Conservation (phyloP, 2,797 vertebrate genomes). For the Eupleurogrammus muticus region DNA sequence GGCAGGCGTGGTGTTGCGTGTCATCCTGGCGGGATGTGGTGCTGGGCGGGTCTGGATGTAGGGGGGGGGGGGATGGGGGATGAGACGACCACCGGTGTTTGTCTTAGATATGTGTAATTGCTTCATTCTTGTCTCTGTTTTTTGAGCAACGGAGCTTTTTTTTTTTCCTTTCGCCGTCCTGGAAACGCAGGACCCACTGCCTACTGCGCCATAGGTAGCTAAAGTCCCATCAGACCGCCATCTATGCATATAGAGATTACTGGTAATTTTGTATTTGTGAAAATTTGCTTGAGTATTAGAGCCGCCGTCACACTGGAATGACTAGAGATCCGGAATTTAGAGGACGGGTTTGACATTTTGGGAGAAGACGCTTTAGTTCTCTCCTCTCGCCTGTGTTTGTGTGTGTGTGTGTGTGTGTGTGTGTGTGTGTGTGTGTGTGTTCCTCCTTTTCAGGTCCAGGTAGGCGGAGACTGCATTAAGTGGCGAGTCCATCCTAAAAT, state of each 20-base stretch:
- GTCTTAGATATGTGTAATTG: constrained; percentile 80
- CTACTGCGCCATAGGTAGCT: constrained; percentile 66
- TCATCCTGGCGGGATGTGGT: constrained; percentile 55
- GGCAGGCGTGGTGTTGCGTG: constrained; percentile 53
- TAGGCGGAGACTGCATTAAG: no score
- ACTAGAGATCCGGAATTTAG: constrained; percentile 39
- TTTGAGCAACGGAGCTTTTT: constrained; percentile 72
- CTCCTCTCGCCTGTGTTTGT: neutral
- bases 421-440: no score
- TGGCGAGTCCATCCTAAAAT: no score
- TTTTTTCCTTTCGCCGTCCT: constrained; percentile 64
- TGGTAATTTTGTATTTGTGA: constrained; percentile 73
- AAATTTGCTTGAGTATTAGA: constrained; percentile 69
- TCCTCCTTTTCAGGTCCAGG: no score
- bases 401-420: no score
- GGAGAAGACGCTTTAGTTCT: constrained; percentile 11
- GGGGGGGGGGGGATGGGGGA: no score
- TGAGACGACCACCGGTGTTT: constrained; percentile 62
- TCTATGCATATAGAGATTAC: constrained; percentile 80
- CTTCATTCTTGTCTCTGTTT: constrained; percentile 76
- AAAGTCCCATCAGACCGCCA: constrained; percentile 62
- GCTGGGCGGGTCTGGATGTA: constrained; percentile 53
- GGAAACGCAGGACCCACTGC: constrained; percentile 65
- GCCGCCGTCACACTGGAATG: constrained; percentile 48
- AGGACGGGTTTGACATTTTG: constrained; percentile 54